These are phyloP conservation scores for Phacellophora camtschatica DNA, from an alignment of 30 jellyfish, hydroid and myxozoan genomes.

Conservation along the genomic window DNA sequence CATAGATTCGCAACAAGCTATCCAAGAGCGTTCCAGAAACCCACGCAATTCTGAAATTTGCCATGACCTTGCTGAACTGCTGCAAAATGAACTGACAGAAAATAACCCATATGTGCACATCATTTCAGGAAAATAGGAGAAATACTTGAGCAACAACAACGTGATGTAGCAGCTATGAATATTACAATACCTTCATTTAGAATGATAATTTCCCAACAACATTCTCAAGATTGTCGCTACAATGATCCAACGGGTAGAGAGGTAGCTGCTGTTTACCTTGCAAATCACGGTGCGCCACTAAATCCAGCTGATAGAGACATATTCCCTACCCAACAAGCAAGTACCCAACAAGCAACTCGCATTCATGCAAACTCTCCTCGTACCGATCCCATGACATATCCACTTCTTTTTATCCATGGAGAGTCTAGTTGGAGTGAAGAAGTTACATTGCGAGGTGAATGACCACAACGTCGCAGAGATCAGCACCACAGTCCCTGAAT, in stretches of 20 bases:
- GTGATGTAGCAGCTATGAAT: neutral
- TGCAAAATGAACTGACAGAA: neutral
- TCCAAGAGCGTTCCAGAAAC: neutral
- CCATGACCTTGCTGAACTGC: neutral
- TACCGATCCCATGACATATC: constrained; percentile 50
- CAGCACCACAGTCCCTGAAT: neutral
- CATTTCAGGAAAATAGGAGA: constrained; percentile 2
- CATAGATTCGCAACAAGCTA: neutral
- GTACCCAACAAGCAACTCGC: too few species aligned
- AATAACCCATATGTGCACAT: neutral
- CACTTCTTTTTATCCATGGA: constrained; percentile 25
- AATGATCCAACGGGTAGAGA: neutral
- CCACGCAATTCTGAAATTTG: neutral
- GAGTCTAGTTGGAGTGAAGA: constrained; percentile 7
- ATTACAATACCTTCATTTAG: neutral
- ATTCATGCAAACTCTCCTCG: neutral
- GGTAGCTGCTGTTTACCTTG: neutral
- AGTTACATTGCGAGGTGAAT: too few species aligned
- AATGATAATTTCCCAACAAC: neutral
- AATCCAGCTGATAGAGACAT: neutral
- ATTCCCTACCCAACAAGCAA: neutral
- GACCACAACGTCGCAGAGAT: too few species aligned
- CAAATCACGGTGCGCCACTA: neutral
- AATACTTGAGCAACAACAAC: neutral
- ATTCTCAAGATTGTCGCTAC: neutral